A percentile compares a stretch with the other conserved stretches of the same genome.
Evolutionary conservation across 2,797 vertebrate species (phyloP).

Genomic region (Oreortyx pictus): DNA sequence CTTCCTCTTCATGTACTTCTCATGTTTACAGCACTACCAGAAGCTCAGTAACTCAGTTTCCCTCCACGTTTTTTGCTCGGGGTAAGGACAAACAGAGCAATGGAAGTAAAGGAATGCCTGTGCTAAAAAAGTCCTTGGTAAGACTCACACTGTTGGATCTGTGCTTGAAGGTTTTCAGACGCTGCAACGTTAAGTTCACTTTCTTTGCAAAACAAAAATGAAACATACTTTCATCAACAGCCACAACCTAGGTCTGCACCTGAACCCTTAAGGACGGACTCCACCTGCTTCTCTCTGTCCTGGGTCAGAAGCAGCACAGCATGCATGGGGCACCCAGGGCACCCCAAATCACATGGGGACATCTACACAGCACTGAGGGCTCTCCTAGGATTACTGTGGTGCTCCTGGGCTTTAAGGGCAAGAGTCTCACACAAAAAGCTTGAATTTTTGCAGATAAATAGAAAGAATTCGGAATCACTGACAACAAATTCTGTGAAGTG

Average conservation of each 20-base stretch:
- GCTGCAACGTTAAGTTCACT: accelerated
- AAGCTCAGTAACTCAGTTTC: background rate
- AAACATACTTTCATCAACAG: background rate
- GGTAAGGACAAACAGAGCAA: background rate
- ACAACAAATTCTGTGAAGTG: background rate
- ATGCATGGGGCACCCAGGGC: background rate
- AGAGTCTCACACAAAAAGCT: background rate
- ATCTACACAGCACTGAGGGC: background rate
- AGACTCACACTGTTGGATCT: conserved; percentile 52
- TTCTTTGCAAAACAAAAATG: background rate
- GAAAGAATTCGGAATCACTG: background rate
- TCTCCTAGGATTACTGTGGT: background rate
- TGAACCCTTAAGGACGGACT: background rate
- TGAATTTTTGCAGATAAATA: background rate
- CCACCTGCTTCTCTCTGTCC: background rate
- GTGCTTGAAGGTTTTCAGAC: background rate
- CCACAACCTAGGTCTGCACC: background rate
- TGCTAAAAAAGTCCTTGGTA: conserved; percentile 5
- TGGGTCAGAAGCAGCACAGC: background rate
- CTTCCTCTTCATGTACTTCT: background rate
- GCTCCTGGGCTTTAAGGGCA: background rate
- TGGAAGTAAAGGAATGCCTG: conserved; percentile 13
- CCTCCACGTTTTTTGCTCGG: background rate
- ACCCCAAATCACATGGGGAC: background rate
- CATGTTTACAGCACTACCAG: background rate